Evolutionary conservation across 2,888 invertebrate genomes (phyloP).

Genomic region (Scaptomyza caliginosa): DNA sequence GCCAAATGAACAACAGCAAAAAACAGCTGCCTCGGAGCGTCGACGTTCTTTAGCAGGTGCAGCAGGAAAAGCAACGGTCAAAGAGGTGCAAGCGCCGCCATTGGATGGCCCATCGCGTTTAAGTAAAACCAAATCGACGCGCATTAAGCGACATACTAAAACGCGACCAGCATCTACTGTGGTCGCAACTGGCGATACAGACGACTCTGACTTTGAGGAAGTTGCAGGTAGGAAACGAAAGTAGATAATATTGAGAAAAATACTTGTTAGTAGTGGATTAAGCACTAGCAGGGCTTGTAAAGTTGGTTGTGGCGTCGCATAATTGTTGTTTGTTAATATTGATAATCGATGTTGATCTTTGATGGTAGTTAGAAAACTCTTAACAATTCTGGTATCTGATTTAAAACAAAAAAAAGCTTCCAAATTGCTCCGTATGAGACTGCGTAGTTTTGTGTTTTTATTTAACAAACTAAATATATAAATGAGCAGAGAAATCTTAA

Average conservation of each 20-base stretch:
- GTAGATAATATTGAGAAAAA: constrained; percentile 49
- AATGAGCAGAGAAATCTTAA: constrained; percentile 2
- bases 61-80: neutral
- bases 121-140: constrained; percentile 78
- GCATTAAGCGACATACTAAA: constrained; percentile 80
- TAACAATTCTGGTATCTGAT: constrained; percentile 64
- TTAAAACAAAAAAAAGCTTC: constrained; percentile 54
- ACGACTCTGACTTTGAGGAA: constrained; percentile 90
- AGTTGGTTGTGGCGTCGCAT: constrained; percentile 66
- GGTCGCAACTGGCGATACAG: constrained; percentile 82
- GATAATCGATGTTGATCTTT: constrained; percentile 27
- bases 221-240: constrained; percentile 86
- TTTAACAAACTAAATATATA: constrained; percentile 25
- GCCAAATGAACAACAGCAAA: neutral
- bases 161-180: constrained; percentile 79
- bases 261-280: constrained; percentile 8
- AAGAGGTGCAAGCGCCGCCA: constrained; percentile 56
- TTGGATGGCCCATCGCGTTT: constrained; percentile 68
- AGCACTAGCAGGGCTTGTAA: constrained; percentile 28
- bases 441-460: constrained; percentile 69
- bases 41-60: constrained; percentile 20
- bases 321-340: constrained; percentile 35
- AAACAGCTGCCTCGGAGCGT: neutral
- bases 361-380: constrained; percentile 51
- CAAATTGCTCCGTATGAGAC: constrained; percentile 76